Conservation (phyloP, 2,113 vertebrate species). For the Microtus ochrogaster region DNA sequence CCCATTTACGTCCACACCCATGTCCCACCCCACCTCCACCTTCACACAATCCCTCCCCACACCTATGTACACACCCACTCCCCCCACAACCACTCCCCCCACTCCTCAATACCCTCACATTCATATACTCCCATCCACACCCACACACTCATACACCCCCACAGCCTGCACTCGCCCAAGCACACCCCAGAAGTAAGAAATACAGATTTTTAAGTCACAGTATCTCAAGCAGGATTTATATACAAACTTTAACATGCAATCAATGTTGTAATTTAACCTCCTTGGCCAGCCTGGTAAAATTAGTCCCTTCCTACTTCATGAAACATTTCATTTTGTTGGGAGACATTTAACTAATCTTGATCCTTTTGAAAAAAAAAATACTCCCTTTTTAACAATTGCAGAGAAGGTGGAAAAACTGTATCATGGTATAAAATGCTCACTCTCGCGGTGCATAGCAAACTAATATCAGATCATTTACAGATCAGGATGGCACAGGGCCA, state of each 20-base stretch:
- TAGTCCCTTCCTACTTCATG: background rate
- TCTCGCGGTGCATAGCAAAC: background rate
- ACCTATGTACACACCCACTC: background rate
- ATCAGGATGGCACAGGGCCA: background rate
- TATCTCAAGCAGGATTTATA: background rate
- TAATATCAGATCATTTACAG: background rate
- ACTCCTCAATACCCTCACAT: background rate
- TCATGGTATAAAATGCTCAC: background rate
- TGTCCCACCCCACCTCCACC: no score
- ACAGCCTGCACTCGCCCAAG: background rate
- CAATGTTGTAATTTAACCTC: background rate
- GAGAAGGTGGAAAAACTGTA: background rate
- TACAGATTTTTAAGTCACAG: background rate
- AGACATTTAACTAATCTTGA: constrained; percentile 16
- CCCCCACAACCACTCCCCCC: background rate
- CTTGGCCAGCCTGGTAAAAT: constrained; percentile 29
- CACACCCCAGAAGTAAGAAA: background rate
- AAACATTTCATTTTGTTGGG: constrained; percentile 5
- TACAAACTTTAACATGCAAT: background rate
- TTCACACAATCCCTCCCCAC: background rate
- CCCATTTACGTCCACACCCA: background rate
- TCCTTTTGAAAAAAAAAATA: background rate
- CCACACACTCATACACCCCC: background rate
- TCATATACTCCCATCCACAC: background rate
- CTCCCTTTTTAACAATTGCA: constrained; percentile 33